Conservation (phyloP, 1,140 invertebrate genomes). For the Hesperophylax magnus region DNA sequence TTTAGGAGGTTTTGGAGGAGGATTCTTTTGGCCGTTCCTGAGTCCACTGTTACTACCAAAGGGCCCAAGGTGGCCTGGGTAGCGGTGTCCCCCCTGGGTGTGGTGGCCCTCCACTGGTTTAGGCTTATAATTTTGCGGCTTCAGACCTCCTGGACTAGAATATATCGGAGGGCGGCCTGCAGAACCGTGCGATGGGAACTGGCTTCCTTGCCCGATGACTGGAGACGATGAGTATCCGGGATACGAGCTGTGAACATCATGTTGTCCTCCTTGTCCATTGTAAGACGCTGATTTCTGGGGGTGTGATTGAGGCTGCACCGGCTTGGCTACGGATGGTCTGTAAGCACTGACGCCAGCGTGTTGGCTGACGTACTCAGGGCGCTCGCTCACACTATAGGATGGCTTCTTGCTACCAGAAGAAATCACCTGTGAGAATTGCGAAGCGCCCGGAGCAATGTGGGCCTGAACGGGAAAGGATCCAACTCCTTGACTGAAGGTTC, state of each 20-base stretch:
- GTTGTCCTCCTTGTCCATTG: not conserved
- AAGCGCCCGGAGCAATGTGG: conserved; percentile 8
- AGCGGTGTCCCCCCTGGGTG: not conserved
- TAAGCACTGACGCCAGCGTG: not conserved
- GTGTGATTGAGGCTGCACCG: not conserved
- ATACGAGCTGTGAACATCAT: not conserved
- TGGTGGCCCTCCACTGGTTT: not conserved
- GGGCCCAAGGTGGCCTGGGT: not conserved
- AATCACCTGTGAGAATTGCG: conserved; percentile 30
- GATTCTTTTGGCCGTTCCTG: not conserved
- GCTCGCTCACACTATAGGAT: conserved; percentile 11
- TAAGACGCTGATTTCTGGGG: not conserved
- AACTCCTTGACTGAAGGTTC: not conserved
- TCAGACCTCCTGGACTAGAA: not conserved
- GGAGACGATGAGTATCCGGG: not conserved
- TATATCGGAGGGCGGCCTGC: not conserved
- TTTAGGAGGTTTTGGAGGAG: not conserved
- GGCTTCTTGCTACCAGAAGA: conserved; percentile 26
- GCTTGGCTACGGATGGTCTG: not conserved
- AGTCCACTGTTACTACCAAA: conserved; percentile 8
- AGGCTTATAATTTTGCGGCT: not conserved
- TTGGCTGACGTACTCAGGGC: conserved; percentile 18
- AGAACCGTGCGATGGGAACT: not conserved
- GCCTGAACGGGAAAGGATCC: conserved; percentile 29
- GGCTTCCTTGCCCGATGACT: not conserved